Conservation (phyloP, 1,140 invertebrate species). For the Apis dorsata region DNA sequence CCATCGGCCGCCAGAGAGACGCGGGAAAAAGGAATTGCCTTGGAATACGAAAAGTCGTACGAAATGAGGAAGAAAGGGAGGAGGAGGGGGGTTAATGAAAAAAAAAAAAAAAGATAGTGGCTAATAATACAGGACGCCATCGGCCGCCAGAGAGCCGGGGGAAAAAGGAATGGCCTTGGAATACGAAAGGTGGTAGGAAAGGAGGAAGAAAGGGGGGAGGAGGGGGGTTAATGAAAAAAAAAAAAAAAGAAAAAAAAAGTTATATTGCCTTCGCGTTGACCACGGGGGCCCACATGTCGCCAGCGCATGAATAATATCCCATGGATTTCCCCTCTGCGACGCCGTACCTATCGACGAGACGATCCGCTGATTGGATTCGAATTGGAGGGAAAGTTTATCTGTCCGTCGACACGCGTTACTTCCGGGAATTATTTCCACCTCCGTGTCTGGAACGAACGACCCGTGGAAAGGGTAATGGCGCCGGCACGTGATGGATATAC, state of each 20-base stretch:
- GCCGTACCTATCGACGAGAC: conserved; percentile 42
- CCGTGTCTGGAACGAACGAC: not conserved
- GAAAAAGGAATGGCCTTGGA: not conserved
- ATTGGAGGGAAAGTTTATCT: conserved; percentile 66
- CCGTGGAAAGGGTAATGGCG: conserved; percentile 29
- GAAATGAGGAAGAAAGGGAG: not conserved
- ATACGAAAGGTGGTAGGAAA: conserved; percentile 28
- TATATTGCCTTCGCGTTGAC: conserved; percentile 70
- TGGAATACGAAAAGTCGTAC: conserved; percentile 32
- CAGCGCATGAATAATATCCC: conserved; percentile 74
- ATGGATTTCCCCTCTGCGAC: conserved; percentile 35
- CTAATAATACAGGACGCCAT: too few relatives aligned
- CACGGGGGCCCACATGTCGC: conserved; percentile 63
- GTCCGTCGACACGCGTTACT: conserved; percentile 53
- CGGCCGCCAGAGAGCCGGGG: not conserved
- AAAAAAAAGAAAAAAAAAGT: conserved; percentile 57
- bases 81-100: not conserved
- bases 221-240: not conserved
- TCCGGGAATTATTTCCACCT: conserved; percentile 44
- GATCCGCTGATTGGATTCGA: conserved; percentile 75
- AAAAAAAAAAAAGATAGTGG: too few relatives aligned
- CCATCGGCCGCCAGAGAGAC: not conserved
- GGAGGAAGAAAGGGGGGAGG: not conserved
- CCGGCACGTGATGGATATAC: conserved; percentile 4
- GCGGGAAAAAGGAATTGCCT: not conserved